Conservation (phyloP, 2,888 invertebrate genomes). For the Smittia aterrima region DNA sequence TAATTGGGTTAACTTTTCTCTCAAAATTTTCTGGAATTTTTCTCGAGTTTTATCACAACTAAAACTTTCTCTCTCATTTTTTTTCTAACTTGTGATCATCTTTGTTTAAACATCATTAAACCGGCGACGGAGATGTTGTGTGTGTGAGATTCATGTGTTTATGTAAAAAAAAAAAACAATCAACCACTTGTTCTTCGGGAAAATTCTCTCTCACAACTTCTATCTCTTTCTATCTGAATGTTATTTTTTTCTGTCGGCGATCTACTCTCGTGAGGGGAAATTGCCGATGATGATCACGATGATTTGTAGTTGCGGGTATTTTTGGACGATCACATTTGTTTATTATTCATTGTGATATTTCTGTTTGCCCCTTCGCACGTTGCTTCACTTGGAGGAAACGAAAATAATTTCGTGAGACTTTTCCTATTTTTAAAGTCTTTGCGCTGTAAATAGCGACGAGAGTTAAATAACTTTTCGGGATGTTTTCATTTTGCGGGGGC, state of each 20-base stretch:
- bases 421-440: neutral
- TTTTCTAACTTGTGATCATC: neutral
- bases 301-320: slow-evolving; percentile 2
- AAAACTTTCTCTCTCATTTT: neutral
- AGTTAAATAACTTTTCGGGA: slow-evolving; percentile 4
- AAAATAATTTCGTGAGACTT: neutral
- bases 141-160: slow-evolving; percentile 38
- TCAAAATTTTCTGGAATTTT: too few species aligned
- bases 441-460: neutral
- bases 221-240: neutral
- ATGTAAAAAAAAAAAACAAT: neutral
- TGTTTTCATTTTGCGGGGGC: neutral
- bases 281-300: neutral
- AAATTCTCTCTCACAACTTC: neutral
- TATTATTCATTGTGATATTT: slow-evolving; percentile 7
- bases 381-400: neutral
- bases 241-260: neutral
- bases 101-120: neutral
- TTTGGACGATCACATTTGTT: neutral
- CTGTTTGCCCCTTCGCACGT: neutral
- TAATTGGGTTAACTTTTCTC: neutral
- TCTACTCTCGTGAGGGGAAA: neutral
- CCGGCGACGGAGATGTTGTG: neutral
- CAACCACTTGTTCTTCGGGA: slow-evolving; percentile 37
- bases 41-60: neutral